A percentile compares a stretch with the other conserved stretches of the same genome.
These are phyloP conservation scores for Phyto melanocephala DNA, from an alignment of 2,888 invertebrate genomes.

Conservation along the genomic window DNA sequence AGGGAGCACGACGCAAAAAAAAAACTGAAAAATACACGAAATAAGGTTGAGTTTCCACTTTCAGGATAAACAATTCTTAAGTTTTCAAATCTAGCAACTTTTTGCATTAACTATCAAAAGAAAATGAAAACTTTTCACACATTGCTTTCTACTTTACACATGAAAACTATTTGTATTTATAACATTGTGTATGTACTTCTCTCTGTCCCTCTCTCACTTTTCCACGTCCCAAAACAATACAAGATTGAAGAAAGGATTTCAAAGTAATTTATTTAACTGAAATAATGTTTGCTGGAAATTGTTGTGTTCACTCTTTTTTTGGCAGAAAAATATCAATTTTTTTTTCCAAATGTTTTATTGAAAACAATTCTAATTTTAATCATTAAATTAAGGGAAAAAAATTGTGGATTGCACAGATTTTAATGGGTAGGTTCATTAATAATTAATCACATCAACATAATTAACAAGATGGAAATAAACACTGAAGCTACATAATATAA, in stretches of 20 bases:
- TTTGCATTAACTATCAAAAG: slow-evolving; percentile 27
- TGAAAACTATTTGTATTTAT: background rate
- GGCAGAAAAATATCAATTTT: background rate
- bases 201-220: background rate
- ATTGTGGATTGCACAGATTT: too few species aligned
- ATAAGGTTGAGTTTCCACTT: background rate
- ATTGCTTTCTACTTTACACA: background rate
- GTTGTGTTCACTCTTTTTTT: background rate
- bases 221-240: background rate
- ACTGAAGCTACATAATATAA: too few species aligned
- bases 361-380: background rate
- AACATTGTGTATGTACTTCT: background rate
- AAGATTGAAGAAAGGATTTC: background rate
- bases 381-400: background rate
- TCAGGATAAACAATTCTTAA: background rate
- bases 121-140: slow-evolving; percentile 24
- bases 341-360: background rate
- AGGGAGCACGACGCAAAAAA: too few species aligned
- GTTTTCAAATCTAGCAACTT: slow-evolving; percentile 16
- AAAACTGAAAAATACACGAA: background rate
- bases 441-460: too few species aligned
- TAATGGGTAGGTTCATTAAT: too few species aligned
- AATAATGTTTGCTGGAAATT: background rate
- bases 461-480: too few species aligned
- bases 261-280: background rate